Evolutionary conservation across 2,113 vertebrate genomes (phyloP).

Genomic region (Lampris megalopsis): DNA sequence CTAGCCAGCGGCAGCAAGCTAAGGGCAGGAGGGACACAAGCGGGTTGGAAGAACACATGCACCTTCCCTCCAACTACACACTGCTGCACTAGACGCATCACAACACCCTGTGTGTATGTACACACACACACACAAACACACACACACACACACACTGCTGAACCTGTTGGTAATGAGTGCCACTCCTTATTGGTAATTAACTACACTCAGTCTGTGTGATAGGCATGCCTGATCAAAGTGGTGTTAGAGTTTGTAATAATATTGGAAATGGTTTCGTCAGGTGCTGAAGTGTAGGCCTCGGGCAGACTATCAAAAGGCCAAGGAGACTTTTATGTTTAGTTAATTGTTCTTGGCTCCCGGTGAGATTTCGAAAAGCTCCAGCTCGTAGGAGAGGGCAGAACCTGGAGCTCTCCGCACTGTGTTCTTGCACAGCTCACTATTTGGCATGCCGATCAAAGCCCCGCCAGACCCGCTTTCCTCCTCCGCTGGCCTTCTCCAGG

Average conservation of each 20-base stretch:
- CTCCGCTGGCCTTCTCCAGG: not conserved
- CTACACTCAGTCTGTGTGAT: slow-evolving; percentile 35
- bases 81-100: too few relatives aligned
- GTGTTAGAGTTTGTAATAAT: slow-evolving; percentile 20
- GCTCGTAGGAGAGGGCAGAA: slow-evolving; percentile 39
- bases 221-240: slow-evolving; percentile 22
- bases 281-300: slow-evolving; percentile 42
- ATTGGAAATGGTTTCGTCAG: slow-evolving; percentile 40
- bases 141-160: slow-evolving; percentile 8
- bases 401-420: slow-evolving; percentile 20
- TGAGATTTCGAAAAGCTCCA: slow-evolving; percentile 54
- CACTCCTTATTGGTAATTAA: slow-evolving; percentile 35
- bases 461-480: slow-evolving; percentile 26
- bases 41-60: too few relatives aligned
- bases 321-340: slow-evolving; percentile 63
- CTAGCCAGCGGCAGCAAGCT: too few relatives aligned
- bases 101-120: too few relatives aligned
- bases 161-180: slow-evolving; percentile 18
- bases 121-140: too few relatives aligned
- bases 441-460: slow-evolving; percentile 74
- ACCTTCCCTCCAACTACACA: too few relatives aligned
- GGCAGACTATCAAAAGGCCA: slow-evolving; percentile 67
- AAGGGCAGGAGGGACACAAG: too few relatives aligned
- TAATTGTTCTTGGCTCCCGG: slow-evolving; percentile 24
- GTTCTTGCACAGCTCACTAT: slow-evolving; percentile 63